Conservation (phyloP, 2,888 invertebrate genomes). For the Cataglyphis altisquamis region DNA sequence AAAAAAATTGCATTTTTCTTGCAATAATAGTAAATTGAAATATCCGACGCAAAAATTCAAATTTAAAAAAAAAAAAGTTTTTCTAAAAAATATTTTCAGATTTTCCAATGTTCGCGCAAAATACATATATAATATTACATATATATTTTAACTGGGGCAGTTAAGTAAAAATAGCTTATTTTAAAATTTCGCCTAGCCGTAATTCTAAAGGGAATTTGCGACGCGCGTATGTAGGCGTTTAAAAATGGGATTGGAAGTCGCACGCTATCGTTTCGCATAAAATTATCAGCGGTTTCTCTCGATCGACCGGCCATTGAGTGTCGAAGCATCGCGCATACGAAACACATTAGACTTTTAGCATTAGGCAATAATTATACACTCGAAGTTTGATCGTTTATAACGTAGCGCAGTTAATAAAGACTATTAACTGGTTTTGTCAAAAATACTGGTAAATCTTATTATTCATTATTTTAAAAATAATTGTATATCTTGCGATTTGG, state of each 20-base stretch:
- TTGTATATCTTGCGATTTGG: slow-evolving; percentile 13
- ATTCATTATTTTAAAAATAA: slow-evolving; percentile 54
- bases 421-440: slow-evolving; percentile 58
- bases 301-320: slow-evolving; percentile 18
- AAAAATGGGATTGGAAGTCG: slow-evolving; percentile 47
- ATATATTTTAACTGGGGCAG: background rate
- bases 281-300: slow-evolving; percentile 63
- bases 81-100: background rate
- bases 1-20: background rate
- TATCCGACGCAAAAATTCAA: background rate
- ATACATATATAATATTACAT: background rate
- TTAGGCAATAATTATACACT: slow-evolving; percentile 51
- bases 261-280: slow-evolving; percentile 55
- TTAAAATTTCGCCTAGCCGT: slow-evolving; percentile 3
- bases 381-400: slow-evolving; percentile 40
- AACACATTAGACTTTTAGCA: slow-evolving; percentile 11
- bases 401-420: slow-evolving; percentile 55
- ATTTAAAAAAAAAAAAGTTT: background rate
- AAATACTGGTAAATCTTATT: slow-evolving; percentile 63
- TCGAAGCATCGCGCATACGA: slow-evolving; percentile 9
- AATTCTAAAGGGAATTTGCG: background rate
- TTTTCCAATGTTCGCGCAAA: slow-evolving; percentile 7
- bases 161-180: background rate
- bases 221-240: slow-evolving; percentile 52
- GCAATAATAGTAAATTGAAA: slow-evolving; percentile 4